Percentiles rank a stretch among this genome's conserved stretches.
These are phyloP conservation scores for Rhombomys opimus DNA, from an alignment of 2,113 vertebrate species.

Conservation along the genomic window DNA sequence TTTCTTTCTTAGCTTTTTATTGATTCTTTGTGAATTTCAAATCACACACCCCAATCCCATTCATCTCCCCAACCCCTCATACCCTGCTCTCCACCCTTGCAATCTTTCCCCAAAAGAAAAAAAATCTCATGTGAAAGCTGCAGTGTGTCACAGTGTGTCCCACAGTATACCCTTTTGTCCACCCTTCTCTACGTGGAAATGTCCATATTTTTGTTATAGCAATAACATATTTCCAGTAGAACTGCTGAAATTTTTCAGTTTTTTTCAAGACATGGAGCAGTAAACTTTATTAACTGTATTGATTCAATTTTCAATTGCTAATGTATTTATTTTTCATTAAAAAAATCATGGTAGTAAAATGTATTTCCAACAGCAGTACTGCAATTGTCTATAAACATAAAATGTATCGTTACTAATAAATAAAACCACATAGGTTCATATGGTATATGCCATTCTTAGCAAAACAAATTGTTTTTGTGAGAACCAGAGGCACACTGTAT, in stretches of 20 bases:
- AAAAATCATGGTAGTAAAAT: conserved; percentile 11
- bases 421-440: background rate
- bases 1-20: background rate
- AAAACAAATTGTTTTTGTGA: conserved; percentile 43
- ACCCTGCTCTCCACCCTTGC: background rate
- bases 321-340: background rate
- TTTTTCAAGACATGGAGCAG: background rate
- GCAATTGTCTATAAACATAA: conserved; percentile 10
- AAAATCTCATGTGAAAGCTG: background rate
- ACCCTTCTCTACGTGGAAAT: background rate
- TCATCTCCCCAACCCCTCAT: background rate
- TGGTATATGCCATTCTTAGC: background rate
- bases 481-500: background rate
- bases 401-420: conserved; percentile 23
- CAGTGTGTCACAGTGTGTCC: background rate
- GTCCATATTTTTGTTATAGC: background rate
- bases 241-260: background rate
- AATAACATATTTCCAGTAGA: conserved; percentile 1
- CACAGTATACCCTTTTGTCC: background rate
- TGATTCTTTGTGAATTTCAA: background rate
- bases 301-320: conserved; percentile 13
- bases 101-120: background rate
- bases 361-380: conserved; percentile 7
- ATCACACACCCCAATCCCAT: background rate
- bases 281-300: conserved; percentile 22